Base-by-base conservation (phyloP, 2,797 vertebrate genomes). In the Pseudochaenichthys georgianus region DNA sequence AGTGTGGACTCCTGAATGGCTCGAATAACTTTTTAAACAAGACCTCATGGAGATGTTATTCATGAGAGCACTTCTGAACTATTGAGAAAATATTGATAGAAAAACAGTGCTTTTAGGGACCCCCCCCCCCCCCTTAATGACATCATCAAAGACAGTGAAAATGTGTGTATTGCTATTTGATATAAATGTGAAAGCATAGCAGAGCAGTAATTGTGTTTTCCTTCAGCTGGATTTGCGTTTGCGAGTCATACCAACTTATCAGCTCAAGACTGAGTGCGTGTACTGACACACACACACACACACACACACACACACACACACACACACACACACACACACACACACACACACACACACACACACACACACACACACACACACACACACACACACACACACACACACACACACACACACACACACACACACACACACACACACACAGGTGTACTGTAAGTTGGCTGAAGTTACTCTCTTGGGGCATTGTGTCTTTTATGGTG, bases 141-240 rank as follows among this genome's bases (percentile, higher is more conserved):
- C 55, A 53, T 85, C 62, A 64, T 61, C 48, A 16, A 58, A 64
- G 38, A 68, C 34, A n/a, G 3, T 34, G 13, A 52, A 73, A 62
- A 47, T 50, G 15, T 3, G 0, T 10, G 38, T 52, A 23, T 47
- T 50, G 13, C 2, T 2, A 23, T 80, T 64, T 77, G 60, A 82
- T 54, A 17, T 59, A 48, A 63, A 72, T 52, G 31, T 81, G n/a
- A 71, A 80, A 7, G 48, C 81, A 65, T 19, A 48, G 13, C 67
- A 51, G 63, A 71, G 0, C 70, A 54, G 68, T 78, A 68, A 80
- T 84, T 73, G 13, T 73, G 77, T 82, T 89, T 81, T 83, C 53
- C 34, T 58, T 34, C 12, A 38, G 46, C 42, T 54, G 45, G 55
- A 15, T 38, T 75, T 55, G 71, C 34, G n/a, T 28, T 13, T 55